Evolutionary conservation across 1,140 invertebrate species (phyloP), one percentile per base, ranked within the genome.

Genomic region (Trypoxylus dichotomus): DNA sequence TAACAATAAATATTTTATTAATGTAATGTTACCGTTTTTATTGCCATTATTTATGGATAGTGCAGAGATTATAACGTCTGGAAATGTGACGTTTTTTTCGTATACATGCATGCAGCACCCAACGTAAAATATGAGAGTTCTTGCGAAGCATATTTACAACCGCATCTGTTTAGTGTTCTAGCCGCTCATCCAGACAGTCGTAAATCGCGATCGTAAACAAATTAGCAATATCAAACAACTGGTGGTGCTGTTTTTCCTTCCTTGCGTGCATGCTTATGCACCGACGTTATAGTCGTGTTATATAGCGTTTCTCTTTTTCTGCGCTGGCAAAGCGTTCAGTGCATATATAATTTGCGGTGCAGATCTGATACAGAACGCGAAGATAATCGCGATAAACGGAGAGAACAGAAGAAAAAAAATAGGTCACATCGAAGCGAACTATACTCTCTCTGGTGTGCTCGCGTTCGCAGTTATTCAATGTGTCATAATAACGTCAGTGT

Each of bases 401-500:
- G 21, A 58, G 15, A 24, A 15, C 21, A 19, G 24, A 27, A 68
- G 27, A 24, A 68, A 68, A 68, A 63, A 68, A 68, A 68, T 68
- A 29, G 60, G 60, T 68, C 60, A 27, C 25, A 68, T 29, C 60
- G 60, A 24, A 29, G 19, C 60, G 24, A 24, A 29, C 60, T 8
- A 8, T 15, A 15, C 15, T 11, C 10, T 43, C 42, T 60, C 58
- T 68, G 21, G 21, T 29, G 21, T 29, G 60, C 27, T 68, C 60
- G 24, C 60, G 60, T 15, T 24, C 15, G 60, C 60, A 68, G 60
- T 68, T 68, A 68, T 68, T 68, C 60, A 68, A 27, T 68, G 60
- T 68, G 60, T 68, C 21, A 68, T 68, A 68, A 68, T 68, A 68
- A 32, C 72, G 37, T 74, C 72, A 74, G 32, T 43, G 72, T 74